These are phyloP conservation scores for Podabrus alpinus DNA, from an alignment of 2,888 invertebrate species.

Conservation along the genomic window DNA sequence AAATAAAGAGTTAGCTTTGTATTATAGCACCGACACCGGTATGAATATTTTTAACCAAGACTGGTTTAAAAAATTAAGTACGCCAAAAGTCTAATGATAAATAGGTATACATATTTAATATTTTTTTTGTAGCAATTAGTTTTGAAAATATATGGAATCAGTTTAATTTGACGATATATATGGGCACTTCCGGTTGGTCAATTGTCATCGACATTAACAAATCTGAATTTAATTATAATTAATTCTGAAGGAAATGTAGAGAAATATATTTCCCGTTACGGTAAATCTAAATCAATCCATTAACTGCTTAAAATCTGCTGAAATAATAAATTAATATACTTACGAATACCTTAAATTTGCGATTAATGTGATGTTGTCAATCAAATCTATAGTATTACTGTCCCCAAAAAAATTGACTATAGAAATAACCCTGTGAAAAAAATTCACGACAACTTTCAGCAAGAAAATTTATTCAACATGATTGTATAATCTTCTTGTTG, in stretches of 20 bases:
- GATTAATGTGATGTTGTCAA: no score
- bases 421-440: no score
- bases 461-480: no score
- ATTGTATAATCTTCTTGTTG: no score
- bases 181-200: neutral
- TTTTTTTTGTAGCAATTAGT: neutral
- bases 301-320: no score
- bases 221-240: neutral
- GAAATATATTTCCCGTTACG: neutral
- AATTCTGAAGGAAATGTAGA: neutral
- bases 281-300: neutral
- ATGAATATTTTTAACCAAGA: neutral
- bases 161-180: neutral
- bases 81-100: neutral
- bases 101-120: no score
- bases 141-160: neutral
- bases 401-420: no score
- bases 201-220: neutral
- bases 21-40: neutral
- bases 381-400: no score
- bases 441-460: no score
- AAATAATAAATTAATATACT: no score
- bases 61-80: neutral
- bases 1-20: neutral
- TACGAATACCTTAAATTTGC: no score